Evolutionary conservation across 1,140 invertebrate genomes (phyloP), one percentile per base, ranked within the genome.

Genomic region (Achroia grisella): DNA sequence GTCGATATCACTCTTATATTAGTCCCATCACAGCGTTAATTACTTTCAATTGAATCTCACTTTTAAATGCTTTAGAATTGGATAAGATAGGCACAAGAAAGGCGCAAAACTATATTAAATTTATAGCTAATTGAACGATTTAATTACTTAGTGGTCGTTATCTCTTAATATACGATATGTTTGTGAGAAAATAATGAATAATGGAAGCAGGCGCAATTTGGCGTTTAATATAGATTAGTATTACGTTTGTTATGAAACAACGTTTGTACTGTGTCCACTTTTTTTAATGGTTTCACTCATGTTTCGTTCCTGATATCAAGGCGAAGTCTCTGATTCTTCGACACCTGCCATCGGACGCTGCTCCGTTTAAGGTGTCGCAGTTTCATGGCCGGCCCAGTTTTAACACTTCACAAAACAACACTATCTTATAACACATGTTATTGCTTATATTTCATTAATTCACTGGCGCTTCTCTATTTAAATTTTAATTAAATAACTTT

Each of bases 151-250:
- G 48, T 69, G 56, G 58, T 65, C 56, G 52, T 60, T 56, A 62
- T 39, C 71, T 39, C 71, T 77, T 76, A 71, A 27, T 61, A 52
- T 72, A 78, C 66, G 78, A 85, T 84, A 84, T 84, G 80, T 83
- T 77, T 56, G 62, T 68, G 71, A 70, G 62, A 76, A 60, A 62
- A 71, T 47, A 64, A 70, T 62, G 62, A 43, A 35, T 64, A 55
- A 73, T 85, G 80, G 80, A 85, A 85, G 80, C 75, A 66, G 77
- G 70, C 76, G 74, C 74, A 70, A 80, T 85, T 82, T 85, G 80
- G 80, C 80, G 70, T 72, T 70, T 53, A 46, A 34, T 55, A 37
- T 46, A 6, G 13, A 49, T 46, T 54, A 55, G 45, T 52, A 23
- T 56, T 57, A 51, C 23, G 23, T 52, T 50, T 47, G 33, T 58